Conservation (phyloP, 2,888 invertebrate genomes). For the Adelphocoris suturalis region DNA sequence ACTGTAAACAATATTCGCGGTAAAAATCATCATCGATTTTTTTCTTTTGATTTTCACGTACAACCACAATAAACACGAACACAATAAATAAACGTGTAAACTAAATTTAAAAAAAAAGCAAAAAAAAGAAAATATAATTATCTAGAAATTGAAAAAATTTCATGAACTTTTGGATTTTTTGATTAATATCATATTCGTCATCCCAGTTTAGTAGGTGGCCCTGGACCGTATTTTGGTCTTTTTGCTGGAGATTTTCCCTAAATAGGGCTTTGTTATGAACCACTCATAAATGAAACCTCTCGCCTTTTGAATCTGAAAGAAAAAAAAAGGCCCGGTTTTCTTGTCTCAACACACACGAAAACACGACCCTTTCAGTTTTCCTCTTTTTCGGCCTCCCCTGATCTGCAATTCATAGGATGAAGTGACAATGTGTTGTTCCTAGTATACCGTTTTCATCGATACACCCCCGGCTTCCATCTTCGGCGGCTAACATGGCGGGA, state of each 20-base stretch:
- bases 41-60: no score
- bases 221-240: not conserved
- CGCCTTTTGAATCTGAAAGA: not conserved
- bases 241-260: not conserved
- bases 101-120: no score
- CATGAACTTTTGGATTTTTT: no score
- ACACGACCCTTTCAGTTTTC: not conserved
- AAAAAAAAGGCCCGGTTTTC: not conserved
- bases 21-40: no score
- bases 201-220: not conserved
- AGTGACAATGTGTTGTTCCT: conserved; percentile 43
- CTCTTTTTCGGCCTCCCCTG: conserved; percentile 24
- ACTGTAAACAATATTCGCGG: no score
- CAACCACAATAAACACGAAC: no score
- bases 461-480: not conserved
- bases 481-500: not conserved
- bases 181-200: no score
- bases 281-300: not conserved
- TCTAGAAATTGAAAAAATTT: no score
- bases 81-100: no score
- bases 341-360: not conserved
- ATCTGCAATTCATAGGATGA: conserved; percentile 48
- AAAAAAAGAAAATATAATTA: no score
- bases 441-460: conserved; percentile 41
- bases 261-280: not conserved